phyloP scores from a whole-genome alignment of 2,113 vertebrate genomes.

The Rhombomys opimus region DNA sequence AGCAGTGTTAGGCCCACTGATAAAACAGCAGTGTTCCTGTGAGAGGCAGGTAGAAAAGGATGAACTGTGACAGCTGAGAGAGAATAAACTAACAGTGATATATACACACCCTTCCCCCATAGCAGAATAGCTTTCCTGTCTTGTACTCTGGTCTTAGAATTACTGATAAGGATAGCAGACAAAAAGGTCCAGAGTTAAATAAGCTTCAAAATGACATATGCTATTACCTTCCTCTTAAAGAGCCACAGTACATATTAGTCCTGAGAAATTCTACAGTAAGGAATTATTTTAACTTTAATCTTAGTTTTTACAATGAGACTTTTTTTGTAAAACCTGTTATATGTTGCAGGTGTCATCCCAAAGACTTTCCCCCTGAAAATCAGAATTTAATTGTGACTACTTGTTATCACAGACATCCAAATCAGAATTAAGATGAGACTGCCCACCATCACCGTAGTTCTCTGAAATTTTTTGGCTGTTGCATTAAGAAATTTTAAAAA shows the following conservation, averaged over 20 bases:
- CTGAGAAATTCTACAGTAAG: constrained; percentile 29
- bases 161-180: background rate
- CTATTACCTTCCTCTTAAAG: background rate
- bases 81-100: constrained; percentile 19
- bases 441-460: background rate
- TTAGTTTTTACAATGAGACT: constrained; percentile 37
- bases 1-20: background rate
- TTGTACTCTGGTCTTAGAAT: constrained; percentile 38
- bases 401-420: background rate
- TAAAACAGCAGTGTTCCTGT: constrained; percentile 23
- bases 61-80: constrained; percentile 6
- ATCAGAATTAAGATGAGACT: constrained; percentile 51
- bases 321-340: background rate
- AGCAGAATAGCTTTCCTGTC: constrained; percentile 17
- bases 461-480: constrained; percentile 38
- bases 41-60: background rate
- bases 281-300: background rate
- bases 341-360: background rate
- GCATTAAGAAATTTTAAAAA: background rate
- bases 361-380: background rate
- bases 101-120: background rate
- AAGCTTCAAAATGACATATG: background rate
- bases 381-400: constrained; percentile 45
- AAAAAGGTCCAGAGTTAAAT: constrained; percentile 20
- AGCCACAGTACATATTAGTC: background rate